Conservation (phyloP, 2,888 invertebrate genomes). For the Tolmerus cingulatus region DNA sequence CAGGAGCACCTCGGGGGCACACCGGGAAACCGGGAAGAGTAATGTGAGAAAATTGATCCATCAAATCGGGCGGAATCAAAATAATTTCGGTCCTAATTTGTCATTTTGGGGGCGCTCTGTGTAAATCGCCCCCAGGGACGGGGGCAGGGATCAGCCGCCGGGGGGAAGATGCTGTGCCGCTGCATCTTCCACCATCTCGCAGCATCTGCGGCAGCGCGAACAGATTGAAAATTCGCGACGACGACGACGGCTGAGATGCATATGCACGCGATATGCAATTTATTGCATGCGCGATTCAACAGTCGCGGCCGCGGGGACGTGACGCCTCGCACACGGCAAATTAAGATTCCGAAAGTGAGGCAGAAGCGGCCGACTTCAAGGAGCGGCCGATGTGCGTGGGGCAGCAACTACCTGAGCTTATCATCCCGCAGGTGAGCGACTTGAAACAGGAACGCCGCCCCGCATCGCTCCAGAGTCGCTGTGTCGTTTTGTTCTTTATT, state of each 20-base stretch:
- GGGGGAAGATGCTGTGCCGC: too few relatives aligned
- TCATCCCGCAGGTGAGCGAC: conserved; percentile 18
- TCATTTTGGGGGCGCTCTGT: conserved; percentile 15
- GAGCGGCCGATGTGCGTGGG: conserved; percentile 34
- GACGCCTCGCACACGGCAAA: conserved; percentile 38
- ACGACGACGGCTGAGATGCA: not conserved
- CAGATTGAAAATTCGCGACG: conserved; percentile 8
- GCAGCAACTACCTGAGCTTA: conserved; percentile 38
- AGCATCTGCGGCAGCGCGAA: not conserved
- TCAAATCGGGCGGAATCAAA: conserved; percentile 35
- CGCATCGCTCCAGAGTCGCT: not conserved
- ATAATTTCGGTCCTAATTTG: conserved; percentile 40
- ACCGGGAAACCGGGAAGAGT: not conserved
- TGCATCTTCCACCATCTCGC: too few relatives aligned
- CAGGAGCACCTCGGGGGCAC: not conserved
- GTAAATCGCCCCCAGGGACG: conserved; percentile 12
- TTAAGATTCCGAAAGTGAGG: conserved; percentile 40
- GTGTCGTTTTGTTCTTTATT: too few relatives aligned
- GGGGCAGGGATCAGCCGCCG: not conserved
- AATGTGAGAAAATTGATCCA: conserved; percentile 41
- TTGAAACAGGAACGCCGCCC: conserved; percentile 24
- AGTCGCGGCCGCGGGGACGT: not conserved
- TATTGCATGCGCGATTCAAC: conserved; percentile 27
- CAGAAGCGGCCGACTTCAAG: conserved; percentile 32
- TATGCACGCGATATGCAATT: conserved; percentile 42